Conservation (phyloP, 2,797 vertebrate genomes). For the Alca torda region DNA sequence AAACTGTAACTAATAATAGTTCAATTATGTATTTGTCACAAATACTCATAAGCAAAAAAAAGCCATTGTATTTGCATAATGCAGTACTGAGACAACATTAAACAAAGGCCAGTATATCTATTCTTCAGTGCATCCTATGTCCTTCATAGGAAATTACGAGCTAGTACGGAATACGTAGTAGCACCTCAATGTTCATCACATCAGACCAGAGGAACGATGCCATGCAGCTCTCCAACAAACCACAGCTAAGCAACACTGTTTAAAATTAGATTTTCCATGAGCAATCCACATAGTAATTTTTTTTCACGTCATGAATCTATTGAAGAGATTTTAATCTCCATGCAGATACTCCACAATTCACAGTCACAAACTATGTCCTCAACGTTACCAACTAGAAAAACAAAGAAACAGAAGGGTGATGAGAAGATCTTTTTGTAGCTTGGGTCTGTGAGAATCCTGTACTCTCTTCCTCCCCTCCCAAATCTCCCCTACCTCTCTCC, state of each 20-base stretch:
- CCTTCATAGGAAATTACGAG: not conserved
- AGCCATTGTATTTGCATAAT: not conserved
- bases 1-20: conserved; percentile 6
- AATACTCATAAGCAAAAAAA: not conserved
- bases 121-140: not conserved
- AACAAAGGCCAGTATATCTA: not conserved
- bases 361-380: not conserved
- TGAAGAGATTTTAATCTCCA: conserved; percentile 24
- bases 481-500: not conserved
- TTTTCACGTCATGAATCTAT: not conserved
- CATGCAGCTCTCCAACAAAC: not conserved
- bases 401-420: not conserved
- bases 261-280: conserved; percentile 63
- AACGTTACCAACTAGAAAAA: not conserved
- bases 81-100: not conserved
- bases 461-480: not conserved
- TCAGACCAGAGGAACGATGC: not conserved
- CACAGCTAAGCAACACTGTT: not conserved
- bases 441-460: not conserved
- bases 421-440: not conserved
- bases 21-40: not conserved
- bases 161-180: not conserved
- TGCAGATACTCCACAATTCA: not conserved
- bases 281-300: not conserved
- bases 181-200: not conserved